Evolutionary conservation across 2,113 vertebrate species (phyloP), one percentile per base, ranked within the genome.

Genomic region (Triplophysa tibetana): DNA sequence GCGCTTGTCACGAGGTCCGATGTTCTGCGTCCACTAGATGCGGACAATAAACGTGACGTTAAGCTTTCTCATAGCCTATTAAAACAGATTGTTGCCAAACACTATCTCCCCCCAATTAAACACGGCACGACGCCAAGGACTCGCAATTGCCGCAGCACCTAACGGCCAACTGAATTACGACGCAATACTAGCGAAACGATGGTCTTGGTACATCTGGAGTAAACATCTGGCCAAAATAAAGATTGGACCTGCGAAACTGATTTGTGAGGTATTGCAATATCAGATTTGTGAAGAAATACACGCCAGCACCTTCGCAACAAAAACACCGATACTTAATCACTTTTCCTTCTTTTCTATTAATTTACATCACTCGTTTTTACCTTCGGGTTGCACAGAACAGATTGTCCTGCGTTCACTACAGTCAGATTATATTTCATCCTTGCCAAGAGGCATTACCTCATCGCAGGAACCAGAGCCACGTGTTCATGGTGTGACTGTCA

Each of bases 401-500:
- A 79, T 64, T 45, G n/a, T 56, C 26, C 33, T 10, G 45, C 70
- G n/a, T 58, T 38, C 29, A 33, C 14, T 67, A 4, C 21, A 12
- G 21, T 29, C 67, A 72, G 26, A n/a, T 74, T 56, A 23, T 7
- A 61, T 23, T 74, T 61, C 72, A 45, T 8, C 24, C 26, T 38
- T 72, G 69, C 52, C 69, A 58, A 72, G 69, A 77, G 54, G 67
- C 67, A 83, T 87, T 81, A 85, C 75, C 72, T 87, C 82, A 85
- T 72, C 48, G 3, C 67, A 77, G 68, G 79, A 61, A 73, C 77
- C 64, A 50, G 56, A 81, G 43, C 83, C 69, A 63, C 56, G 81
- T 67, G 76, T 81, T 61, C 74, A 33, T 78, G 67, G 81, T 48
- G 74, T 41, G 74, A 38, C 81, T 78, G 75, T 83, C 78, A 75